Percentiles rank a stretch among this genome's conserved stretches.
Evolutionary conservation across 2,888 invertebrate species (phyloP).

Genomic region (Ormyrus labotus): DNA sequence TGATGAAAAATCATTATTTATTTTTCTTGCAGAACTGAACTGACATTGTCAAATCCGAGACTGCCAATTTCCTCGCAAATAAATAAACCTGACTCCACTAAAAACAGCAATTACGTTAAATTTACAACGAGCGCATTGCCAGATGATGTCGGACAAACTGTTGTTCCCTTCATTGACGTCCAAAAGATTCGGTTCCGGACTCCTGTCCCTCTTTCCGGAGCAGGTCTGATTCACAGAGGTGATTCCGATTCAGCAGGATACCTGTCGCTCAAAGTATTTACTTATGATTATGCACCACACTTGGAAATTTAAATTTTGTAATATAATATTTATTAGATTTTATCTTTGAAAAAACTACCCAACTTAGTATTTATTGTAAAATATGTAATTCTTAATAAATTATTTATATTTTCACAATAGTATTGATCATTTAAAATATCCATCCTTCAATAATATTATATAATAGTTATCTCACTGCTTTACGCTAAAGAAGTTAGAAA

Average conservation of each 20-base stretch:
- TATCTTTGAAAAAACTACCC: too few species aligned
- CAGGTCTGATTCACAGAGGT: conserved; percentile 16
- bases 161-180: conserved; percentile 33
- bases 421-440: too few species aligned
- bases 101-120: background rate
- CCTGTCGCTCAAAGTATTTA: conserved; percentile 23
- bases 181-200: background rate
- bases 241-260: background rate
- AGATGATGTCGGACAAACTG: conserved; percentile 16
- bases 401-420: too few species aligned
- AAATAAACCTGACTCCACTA: background rate
- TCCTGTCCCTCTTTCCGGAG: conserved; percentile 13
- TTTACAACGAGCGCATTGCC: conserved; percentile 19
- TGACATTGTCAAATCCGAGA: background rate
- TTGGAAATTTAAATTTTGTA: background rate
- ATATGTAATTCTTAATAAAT: too few species aligned
- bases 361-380: too few species aligned
- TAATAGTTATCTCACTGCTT: too few species aligned
- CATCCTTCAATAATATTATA: too few species aligned
- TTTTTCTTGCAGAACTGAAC: background rate
- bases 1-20: too few species aligned
- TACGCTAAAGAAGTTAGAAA: too few species aligned
- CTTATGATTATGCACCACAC: conserved; percentile 24
- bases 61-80: background rate
- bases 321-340: too few species aligned